Conservation (phyloP, 2,888 invertebrate genomes). For the Brachynemurus nebulosus region DNA sequence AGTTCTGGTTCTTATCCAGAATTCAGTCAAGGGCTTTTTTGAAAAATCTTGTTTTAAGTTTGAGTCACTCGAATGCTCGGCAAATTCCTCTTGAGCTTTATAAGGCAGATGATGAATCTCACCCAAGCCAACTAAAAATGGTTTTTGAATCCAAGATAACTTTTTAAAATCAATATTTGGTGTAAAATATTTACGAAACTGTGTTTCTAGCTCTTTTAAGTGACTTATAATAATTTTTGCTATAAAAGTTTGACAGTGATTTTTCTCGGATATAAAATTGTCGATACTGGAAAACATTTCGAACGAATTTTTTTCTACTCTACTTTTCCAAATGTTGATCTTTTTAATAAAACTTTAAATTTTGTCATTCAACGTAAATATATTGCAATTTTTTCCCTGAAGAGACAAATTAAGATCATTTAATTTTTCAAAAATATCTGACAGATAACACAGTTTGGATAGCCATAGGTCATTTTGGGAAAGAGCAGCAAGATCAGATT, state of each 20-base stretch:
- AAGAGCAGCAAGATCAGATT: conserved; percentile 12
- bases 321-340: too few relatives aligned
- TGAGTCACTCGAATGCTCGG: conserved; percentile 16
- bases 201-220: conserved; percentile 16
- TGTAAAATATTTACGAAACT: conserved; percentile 15
- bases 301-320: conserved; percentile 16
- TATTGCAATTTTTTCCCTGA: too few relatives aligned
- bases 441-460: conserved; percentile 13
- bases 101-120: conserved; percentile 12
- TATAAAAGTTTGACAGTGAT: conserved; percentile 16
- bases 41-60: conserved; percentile 12
- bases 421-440: conserved; percentile 12
- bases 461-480: too few relatives aligned
- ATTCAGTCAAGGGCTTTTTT: conserved; percentile 15
- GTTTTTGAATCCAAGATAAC: conserved; percentile 15
- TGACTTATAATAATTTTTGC: conserved; percentile 15
- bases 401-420: too few relatives aligned
- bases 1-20: conserved; percentile 15
- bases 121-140: conserved; percentile 13
- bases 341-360: too few relatives aligned
- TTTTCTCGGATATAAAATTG: conserved; percentile 18
- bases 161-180: conserved; percentile 14
- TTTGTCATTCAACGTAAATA: too few relatives aligned
- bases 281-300: conserved; percentile 17
- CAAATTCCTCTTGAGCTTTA: conserved; percentile 15